Base-by-base conservation (phyloP, 2,888 invertebrate species). In the Cantharis rustica region DNA sequence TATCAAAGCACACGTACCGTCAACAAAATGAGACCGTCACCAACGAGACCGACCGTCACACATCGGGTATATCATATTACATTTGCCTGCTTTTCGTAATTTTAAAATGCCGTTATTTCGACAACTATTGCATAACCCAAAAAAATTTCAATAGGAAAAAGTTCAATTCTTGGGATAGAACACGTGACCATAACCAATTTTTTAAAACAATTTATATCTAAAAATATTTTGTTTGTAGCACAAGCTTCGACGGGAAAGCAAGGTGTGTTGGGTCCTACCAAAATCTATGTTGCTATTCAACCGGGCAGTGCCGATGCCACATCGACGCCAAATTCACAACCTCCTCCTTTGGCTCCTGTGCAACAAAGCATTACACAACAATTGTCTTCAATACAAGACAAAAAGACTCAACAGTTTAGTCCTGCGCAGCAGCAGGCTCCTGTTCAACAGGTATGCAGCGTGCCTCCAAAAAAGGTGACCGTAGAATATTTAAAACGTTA, bases 191-290 rank as follows among this genome's bases (percentile, higher is more conserved):
- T n/a, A n/a, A n/a, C n/a, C n/a, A n/a, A n/a, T n/a, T n/a, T n/a
- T n/a, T n/a, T n/a, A n/a, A n/a, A n/a, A n/a, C n/a, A n/a, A n/a
- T n/a, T n/a, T 20, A 23, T 9, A 20, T 20, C 20, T 20, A 20
- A 23, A 23, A 23, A n/a, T 2, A 31, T 71, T 75, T 76, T 3
- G 10, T 75, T 88, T 88, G 74, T 88, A 94, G 95, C 95, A 23
- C 96, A 96, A 94, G 95, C 95, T 82, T 93, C 94, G 4, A 95
- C 94, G 16, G 96, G 95, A 62, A 95, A 95, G 86, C 94, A 95
- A 86, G 95, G 95, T 63, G 95, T 95, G 82, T 87, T 96, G 79
- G 96, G 95, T 3, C 96, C 96, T 10, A 94, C 95, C 10, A 96
- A 95, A 89, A 95, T 96, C 85, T 96, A 95, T 86, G 88, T 96